Percentiles rank a stretch among this genome's conserved stretches.
phyloP scores from a whole-genome alignment of 2,113 vertebrate species.

The Mionectes macconnelli region DNA sequence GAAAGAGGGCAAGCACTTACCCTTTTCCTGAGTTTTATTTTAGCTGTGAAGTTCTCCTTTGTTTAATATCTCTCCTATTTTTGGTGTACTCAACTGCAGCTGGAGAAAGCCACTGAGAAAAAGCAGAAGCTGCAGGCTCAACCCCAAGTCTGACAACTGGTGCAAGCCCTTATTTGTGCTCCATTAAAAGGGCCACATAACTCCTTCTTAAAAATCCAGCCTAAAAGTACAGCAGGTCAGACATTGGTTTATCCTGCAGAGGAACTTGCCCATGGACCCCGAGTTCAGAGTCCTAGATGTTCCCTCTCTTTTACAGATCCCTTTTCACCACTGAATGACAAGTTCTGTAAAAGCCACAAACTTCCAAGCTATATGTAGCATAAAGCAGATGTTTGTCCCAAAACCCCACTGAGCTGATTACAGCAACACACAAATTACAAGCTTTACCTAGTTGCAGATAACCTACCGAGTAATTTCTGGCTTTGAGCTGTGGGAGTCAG shows the following conservation, averaged over 20 bases:
- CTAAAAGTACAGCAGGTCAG: neutral
- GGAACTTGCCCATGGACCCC: neutral
- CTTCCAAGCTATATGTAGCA: conserved; percentile 79
- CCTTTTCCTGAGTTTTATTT: neutral
- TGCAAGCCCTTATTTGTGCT: neutral
- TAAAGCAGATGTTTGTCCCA: conserved; percentile 72
- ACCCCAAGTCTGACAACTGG: neutral
- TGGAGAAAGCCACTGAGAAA: neutral
- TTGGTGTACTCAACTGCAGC: neutral
- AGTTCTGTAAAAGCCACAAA: conserved; percentile 76
- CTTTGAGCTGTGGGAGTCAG: conserved; percentile 65
- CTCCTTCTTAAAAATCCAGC: neutral
- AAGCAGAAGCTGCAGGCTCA: neutral
- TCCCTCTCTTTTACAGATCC: neutral
- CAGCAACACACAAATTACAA: conserved; percentile 81
- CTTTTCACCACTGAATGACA: conserved; percentile 54
- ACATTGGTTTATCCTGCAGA: neutral
- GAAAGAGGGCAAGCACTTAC: neutral
- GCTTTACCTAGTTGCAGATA: conserved; percentile 73
- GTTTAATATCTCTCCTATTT: neutral
- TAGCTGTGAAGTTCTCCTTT: neutral
- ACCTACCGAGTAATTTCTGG: conserved; percentile 70
- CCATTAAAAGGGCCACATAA: neutral
- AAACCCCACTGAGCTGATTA: conserved; percentile 76
- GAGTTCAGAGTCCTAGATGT: neutral